These are phyloP conservation scores for Macaria liturata DNA, from an alignment of 2,888 invertebrate genomes.

Conservation along the genomic window DNA sequence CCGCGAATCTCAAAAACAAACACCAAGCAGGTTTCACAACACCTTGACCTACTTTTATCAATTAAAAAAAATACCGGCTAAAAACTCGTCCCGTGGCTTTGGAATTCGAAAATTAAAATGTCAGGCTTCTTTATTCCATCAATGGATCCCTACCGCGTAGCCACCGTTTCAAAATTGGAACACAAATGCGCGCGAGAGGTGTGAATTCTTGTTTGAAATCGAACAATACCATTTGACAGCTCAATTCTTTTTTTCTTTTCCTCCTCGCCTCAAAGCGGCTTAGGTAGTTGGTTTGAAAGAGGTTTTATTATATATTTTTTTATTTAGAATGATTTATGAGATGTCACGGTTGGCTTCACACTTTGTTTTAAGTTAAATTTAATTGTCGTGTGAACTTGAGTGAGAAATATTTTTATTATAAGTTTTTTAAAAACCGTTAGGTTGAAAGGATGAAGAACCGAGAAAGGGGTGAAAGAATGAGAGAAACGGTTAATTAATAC, in stretches of 20 bases:
- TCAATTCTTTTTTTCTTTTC: slow-evolving; percentile 52
- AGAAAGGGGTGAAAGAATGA: too few species aligned
- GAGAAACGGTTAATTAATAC: too few species aligned
- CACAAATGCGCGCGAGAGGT: slow-evolving; percentile 46
- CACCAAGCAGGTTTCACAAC: slow-evolving; percentile 22
- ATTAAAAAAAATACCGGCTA: slow-evolving; percentile 12
- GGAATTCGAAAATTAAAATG: slow-evolving; percentile 40
- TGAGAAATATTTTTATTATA: slow-evolving; percentile 18
- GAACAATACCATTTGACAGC: slow-evolving; percentile 63
- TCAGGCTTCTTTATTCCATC: slow-evolving; percentile 36
- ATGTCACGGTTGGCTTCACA: slow-evolving; percentile 29
- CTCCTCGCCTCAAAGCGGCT: slow-evolving; percentile 33
- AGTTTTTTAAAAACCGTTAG: too few species aligned
- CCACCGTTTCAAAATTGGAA: slow-evolving; percentile 33
- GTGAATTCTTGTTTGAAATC: slow-evolving; percentile 52
- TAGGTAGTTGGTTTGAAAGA: slow-evolving; percentile 42
- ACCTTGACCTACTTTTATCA: slow-evolving; percentile 29
- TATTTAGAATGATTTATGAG: slow-evolving; percentile 35
- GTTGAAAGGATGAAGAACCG: too few species aligned
- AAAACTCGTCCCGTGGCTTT: slow-evolving; percentile 8
- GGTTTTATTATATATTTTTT: slow-evolving; percentile 40
- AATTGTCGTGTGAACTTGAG: slow-evolving; percentile 26
- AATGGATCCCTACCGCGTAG: slow-evolving; percentile 39
- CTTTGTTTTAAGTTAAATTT: slow-evolving; percentile 28
- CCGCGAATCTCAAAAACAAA: slow-evolving; percentile 16